These are phyloP conservation scores for Drepana falcataria DNA, from an alignment of 2,888 invertebrate species.

Conservation along the genomic window DNA sequence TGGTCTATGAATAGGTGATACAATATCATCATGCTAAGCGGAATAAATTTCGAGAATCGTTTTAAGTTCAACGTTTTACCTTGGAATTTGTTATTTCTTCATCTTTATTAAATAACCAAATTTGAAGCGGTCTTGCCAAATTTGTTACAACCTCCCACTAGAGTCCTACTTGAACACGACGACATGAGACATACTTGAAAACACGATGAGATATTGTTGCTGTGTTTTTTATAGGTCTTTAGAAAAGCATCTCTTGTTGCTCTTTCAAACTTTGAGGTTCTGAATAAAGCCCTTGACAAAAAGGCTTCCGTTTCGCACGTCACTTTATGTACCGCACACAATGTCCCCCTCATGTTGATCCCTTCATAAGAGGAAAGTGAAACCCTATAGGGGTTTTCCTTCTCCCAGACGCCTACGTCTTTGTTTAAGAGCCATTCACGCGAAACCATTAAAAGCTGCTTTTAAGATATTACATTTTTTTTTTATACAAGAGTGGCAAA, in stretches of 20 bases:
- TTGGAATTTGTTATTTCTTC: conserved; percentile 32
- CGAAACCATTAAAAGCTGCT: conserved; percentile 43
- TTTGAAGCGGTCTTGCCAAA: conserved; percentile 29
- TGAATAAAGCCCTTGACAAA: conserved; percentile 37
- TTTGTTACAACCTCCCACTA: conserved; percentile 21
- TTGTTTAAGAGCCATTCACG: conserved; percentile 29
- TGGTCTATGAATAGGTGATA: not conserved
- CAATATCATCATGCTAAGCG: not conserved
- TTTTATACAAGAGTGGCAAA: conserved; percentile 22
- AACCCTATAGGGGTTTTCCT: conserved; percentile 53
- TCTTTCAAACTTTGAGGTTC: conserved; percentile 11
- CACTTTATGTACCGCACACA: conserved; percentile 37
- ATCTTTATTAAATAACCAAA: conserved; percentile 30
- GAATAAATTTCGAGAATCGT: conserved; percentile 3
- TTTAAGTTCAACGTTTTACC: conserved; percentile 33
- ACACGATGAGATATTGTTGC: not conserved
- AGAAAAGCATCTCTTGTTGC: not conserved
- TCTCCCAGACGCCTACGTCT: conserved; percentile 40
- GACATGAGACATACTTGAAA: not conserved
- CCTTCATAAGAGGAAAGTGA: conserved; percentile 44
- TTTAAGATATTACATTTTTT: conserved; percentile 48
- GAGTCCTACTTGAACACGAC: conserved; percentile 1
- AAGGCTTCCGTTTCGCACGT: conserved; percentile 34
- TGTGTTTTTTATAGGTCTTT: not conserved
- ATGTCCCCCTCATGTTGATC: conserved; percentile 42